A percentile compares a stretch with the other conserved stretches of the same genome.
These are phyloP conservation scores for Plodia interpunctella DNA, from an alignment of 1,140 invertebrate genomes.

Conservation along the genomic window DNA sequence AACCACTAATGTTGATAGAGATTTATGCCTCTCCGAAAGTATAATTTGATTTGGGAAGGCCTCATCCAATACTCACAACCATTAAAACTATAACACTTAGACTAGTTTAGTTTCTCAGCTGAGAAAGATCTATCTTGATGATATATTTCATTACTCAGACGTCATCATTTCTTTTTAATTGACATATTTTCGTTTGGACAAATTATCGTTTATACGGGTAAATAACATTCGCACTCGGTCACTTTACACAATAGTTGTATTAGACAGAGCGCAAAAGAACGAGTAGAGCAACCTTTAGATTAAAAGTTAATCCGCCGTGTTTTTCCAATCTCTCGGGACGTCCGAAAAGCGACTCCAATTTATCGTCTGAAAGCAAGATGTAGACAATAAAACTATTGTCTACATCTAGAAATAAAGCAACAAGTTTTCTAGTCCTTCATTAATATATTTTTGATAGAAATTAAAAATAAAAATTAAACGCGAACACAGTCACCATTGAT, in stretches of 20 bases:
- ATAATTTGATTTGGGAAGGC: slow-evolving; percentile 7
- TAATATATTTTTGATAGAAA: neutral
- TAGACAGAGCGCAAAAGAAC: neutral
- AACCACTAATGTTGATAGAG: neutral
- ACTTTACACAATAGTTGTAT: too few relatives aligned
- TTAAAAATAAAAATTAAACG: neutral
- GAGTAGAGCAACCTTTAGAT: neutral
- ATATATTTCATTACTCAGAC: too few relatives aligned
- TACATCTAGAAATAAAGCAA: neutral
- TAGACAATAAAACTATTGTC: too few relatives aligned
- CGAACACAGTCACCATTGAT: too few relatives aligned
- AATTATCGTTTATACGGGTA: too few relatives aligned
- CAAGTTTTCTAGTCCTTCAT: slow-evolving; percentile 3
- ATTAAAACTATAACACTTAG: too few relatives aligned
- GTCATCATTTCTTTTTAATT: too few relatives aligned
- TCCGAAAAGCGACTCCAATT: neutral
- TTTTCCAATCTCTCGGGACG: slow-evolving; percentile 2
- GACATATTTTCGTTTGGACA: too few relatives aligned
- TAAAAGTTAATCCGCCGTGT: slow-evolving; percentile 2
- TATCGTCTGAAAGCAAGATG: neutral
- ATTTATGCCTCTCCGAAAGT: slow-evolving; percentile 5
- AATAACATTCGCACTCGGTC: too few relatives aligned
- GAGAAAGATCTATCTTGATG: too few relatives aligned
- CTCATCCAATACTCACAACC: neutral
- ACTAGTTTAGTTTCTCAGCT: too few relatives aligned